Conservation (phyloP, 2,113 vertebrate species). For the Actinemys pallida region DNA sequence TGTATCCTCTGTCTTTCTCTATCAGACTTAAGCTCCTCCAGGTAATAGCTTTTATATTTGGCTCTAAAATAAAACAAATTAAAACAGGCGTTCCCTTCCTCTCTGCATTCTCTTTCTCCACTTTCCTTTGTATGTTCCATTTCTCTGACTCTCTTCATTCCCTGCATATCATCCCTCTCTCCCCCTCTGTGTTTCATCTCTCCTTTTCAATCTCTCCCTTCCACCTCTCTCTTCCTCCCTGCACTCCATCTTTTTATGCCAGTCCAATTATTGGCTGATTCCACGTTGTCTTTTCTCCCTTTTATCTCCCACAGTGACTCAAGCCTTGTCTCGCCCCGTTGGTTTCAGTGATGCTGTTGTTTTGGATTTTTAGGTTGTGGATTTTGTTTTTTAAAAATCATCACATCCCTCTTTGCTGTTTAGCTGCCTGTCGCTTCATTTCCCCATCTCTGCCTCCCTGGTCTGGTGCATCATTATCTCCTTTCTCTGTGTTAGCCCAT, state of each 20-base stretch:
- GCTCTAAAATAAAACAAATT: not conserved
- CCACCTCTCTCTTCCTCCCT: not conserved
- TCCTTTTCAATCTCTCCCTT: slow-evolving; percentile 40
- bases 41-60: not conserved
- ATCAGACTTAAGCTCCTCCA: not conserved
- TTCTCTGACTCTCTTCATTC: not conserved
- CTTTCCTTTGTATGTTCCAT: not conserved
- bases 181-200: not conserved
- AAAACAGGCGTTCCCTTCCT: not conserved
- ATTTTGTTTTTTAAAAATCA: slow-evolving; percentile 68
- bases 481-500: slow-evolving; percentile 65
- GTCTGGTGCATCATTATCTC: slow-evolving; percentile 55
- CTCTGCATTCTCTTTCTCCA: not conserved
- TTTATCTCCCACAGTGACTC: slow-evolving; percentile 59
- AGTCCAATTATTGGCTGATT: slow-evolving; percentile 63
- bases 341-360: slow-evolving; percentile 20
- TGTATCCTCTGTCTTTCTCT: not conserved
- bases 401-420: slow-evolving; percentile 60
- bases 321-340: slow-evolving; percentile 44
- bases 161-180: not conserved
- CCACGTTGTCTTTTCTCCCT: slow-evolving; percentile 22
- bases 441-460: slow-evolving; percentile 46
- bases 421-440: slow-evolving; percentile 67
- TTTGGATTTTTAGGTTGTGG: slow-evolving; percentile 48
- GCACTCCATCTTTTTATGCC: slow-evolving; percentile 37